A percentile compares a stretch with the other conserved stretches of the same genome.
These are phyloP conservation scores for Setophaga kirtlandii DNA, from an alignment of 2,113 vertebrate genomes.

Conservation along the genomic window DNA sequence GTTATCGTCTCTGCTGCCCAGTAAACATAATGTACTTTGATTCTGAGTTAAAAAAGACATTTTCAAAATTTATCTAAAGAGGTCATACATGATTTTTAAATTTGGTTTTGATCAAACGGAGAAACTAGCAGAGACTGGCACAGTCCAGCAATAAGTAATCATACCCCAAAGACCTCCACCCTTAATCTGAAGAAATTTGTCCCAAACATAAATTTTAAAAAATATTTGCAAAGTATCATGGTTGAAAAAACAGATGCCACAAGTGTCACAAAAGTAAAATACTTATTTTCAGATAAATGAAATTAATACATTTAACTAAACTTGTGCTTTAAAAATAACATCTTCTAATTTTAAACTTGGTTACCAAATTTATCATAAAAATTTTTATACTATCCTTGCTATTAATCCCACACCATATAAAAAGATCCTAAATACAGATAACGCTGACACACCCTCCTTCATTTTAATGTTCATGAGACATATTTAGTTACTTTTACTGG, in stretches of 20 bases:
- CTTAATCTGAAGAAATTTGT: not conserved
- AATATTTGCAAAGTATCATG: not conserved
- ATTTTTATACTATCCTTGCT: not conserved
- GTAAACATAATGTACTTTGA: not conserved
- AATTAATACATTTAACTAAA: not conserved
- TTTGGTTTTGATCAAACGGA: not conserved
- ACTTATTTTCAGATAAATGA: not conserved
- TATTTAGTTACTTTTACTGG: not conserved
- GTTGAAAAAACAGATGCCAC: not conserved
- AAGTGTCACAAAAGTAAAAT: not conserved
- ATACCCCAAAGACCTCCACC: not conserved
- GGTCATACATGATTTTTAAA: not conserved
- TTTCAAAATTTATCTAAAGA: not conserved
- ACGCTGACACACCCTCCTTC: not conserved
- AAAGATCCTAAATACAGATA: not conserved
- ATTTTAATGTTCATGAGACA: not conserved
- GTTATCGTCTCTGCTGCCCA: not conserved
- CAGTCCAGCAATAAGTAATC: not conserved
- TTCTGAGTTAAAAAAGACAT: not conserved
- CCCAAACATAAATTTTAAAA: not conserved
- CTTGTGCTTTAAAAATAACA: not conserved
- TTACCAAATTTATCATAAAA: not conserved
- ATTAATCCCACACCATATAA: not conserved
- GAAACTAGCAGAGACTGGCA: not conserved
- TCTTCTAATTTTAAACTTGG: not conserved